phyloP scores from a whole-genome alignment of 2,888 invertebrate genomes.

The Drymonia ruficornis region DNA sequence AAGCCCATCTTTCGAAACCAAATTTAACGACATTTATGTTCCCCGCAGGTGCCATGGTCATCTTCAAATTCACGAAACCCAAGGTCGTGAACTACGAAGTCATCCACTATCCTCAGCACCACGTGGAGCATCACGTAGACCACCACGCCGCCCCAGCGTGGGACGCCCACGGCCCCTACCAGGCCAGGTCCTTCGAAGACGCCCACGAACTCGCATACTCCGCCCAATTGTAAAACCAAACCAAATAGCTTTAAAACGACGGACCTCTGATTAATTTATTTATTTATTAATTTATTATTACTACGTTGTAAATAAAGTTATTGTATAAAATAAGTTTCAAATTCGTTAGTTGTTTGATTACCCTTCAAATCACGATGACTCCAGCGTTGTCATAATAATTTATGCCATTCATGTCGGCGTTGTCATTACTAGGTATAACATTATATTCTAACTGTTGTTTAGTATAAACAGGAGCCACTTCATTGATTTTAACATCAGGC shows the following conservation, averaged over 20 bases:
- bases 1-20: background rate
- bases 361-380: conserved; percentile 30
- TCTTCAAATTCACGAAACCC: conserved; percentile 94
- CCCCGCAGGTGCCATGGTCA: conserved; percentile 87
- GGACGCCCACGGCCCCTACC: conserved; percentile 86
- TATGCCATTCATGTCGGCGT: background rate
- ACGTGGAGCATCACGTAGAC: conserved; percentile 88
- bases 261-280: conserved; percentile 80
- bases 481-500: conserved; percentile 18
- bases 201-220: conserved; percentile 86
- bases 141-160: conserved; percentile 81
- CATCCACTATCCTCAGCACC: conserved; percentile 91
- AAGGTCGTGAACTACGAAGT: conserved; percentile 95
- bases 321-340: conserved; percentile 72
- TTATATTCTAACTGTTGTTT: background rate
- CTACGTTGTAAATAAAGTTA: conserved; percentile 74
- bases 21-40: conserved; percentile 5
- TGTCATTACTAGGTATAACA: background rate
- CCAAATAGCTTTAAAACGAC: conserved; percentile 57
- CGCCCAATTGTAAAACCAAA: conserved; percentile 70
- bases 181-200: conserved; percentile 85
- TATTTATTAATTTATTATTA: conserved; percentile 75
- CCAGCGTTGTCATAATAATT: conserved; percentile 19
- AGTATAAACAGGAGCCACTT: conserved; percentile 5
- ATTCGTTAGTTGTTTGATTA: conserved; percentile 49